phyloP scores from a whole-genome alignment of 2,888 invertebrate genomes.

The Mythimna albipuncta region DNA sequence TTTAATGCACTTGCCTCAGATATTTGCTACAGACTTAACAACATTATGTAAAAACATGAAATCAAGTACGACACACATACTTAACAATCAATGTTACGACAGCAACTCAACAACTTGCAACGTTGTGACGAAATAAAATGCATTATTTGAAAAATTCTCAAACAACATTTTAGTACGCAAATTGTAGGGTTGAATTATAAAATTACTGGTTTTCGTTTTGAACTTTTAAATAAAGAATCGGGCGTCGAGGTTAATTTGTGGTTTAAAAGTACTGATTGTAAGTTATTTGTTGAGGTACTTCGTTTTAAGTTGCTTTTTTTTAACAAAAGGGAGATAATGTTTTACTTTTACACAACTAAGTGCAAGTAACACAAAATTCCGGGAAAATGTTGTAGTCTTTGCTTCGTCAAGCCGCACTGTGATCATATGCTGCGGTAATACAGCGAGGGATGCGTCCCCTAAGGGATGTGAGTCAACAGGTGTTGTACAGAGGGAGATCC shows the following conservation, averaged over 20 bases:
- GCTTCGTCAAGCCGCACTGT: not conserved
- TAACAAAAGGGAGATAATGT: conserved; percentile 28
- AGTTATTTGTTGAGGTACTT: conserved; percentile 27
- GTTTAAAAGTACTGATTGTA: conserved; percentile 40
- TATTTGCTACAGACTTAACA: conserved; percentile 60
- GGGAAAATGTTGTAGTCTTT: not conserved
- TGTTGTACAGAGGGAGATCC: no score
- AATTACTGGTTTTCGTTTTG: conserved; percentile 39
- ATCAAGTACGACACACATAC: conserved; percentile 64
- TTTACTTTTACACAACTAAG: conserved; percentile 28
- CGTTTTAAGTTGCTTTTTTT: conserved; percentile 21
- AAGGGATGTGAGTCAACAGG: no score
- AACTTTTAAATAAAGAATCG: conserved; percentile 48
- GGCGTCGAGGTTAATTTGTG: conserved; percentile 52
- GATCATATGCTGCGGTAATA: no score
- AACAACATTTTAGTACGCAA: conserved; percentile 42
- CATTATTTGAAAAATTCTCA: conserved; percentile 57
- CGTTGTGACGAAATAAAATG: conserved; percentile 56
- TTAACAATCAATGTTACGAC: conserved; percentile 62
- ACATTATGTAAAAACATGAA: conserved; percentile 65
- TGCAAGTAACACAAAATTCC: conserved; percentile 1
- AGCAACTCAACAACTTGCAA: conserved; percentile 53
- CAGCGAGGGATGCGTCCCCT: no score
- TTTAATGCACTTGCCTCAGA: conserved; percentile 52
- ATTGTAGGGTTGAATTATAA: conserved; percentile 40